Evolutionary conservation across 30 jellyfish, hydroid and myxozoan species (phyloP).

Genomic region (Catostylus mosaicus): DNA sequence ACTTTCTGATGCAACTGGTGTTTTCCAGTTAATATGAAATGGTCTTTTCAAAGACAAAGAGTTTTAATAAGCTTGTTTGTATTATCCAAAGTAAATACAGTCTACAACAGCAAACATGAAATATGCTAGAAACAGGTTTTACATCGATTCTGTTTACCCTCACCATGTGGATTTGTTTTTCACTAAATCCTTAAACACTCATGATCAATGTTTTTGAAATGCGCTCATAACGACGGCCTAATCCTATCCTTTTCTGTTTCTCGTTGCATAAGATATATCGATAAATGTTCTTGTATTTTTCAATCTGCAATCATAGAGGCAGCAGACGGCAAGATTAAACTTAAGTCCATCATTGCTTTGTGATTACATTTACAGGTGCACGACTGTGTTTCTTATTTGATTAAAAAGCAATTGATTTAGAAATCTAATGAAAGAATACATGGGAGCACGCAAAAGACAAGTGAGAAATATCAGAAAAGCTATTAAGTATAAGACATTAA

Average conservation of each 20-base stretch:
- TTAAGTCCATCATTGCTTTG: background rate
- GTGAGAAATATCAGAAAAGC: too few species aligned
- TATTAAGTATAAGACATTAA: too few species aligned
- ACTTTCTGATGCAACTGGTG: background rate
- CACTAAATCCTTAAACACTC: slow-evolving; percentile 31
- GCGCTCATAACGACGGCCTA: slow-evolving; percentile 47
- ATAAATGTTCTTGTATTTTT: background rate
- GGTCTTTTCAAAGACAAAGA: background rate
- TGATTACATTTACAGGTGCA: background rate
- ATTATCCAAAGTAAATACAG: slow-evolving; percentile 30
- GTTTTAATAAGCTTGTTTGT: slow-evolving; percentile 22
- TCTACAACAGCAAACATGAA: slow-evolving; percentile 33
- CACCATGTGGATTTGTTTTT: slow-evolving; percentile 52
- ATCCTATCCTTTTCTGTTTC: slow-evolving; percentile 14
- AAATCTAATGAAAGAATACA: too few species aligned
- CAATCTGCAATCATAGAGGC: background rate
- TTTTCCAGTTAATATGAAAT: background rate
- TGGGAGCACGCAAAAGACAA: too few species aligned
- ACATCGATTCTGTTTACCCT: slow-evolving; percentile 28
- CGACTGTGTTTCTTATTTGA: too few species aligned
- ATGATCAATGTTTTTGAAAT: background rate
- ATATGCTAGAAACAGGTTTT: slow-evolving; percentile 26
- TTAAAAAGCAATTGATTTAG: too few species aligned
- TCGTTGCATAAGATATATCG: background rate
- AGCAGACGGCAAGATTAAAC: background rate